Base-by-base conservation (phyloP, 2,888 invertebrate genomes). In the Apomyelois bistriatella region DNA sequence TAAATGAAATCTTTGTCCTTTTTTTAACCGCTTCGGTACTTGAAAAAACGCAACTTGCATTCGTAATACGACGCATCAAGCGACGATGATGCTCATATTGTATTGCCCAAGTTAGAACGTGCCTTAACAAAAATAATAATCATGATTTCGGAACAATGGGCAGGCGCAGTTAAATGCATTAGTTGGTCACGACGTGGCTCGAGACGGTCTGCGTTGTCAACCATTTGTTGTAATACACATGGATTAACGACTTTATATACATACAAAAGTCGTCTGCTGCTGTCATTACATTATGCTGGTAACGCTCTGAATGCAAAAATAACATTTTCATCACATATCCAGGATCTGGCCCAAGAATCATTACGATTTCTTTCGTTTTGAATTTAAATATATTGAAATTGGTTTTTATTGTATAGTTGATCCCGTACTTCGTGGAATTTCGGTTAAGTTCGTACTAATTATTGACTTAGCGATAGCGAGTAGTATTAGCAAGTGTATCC, bases 191-290 rank as follows among this genome's bases (percentile, higher is more conserved):
- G 37, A 37, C 48, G 46, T 10, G 46, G 10, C 32, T 12, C 43
- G 7, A 17, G n/a, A 13, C 38, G 15, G 38, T 15, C 38, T 15
- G n/a, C 38, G 32, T 46, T 46, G 46, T 32, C 46, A 46, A 32
- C 46, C 43, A 32, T 46, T 46, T 46, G 46, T 35, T 35, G 32
- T 32, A 35, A 46, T 46, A 32, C 32, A 32, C 32, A 46, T 16
- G 32, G 46, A 35, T 46, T 46, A 46, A 46, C 46, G 16, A 32
- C 15, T 9, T 16, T 40, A 40, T 10, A 38, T 38, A 38, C 37
- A 40, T 32, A 46, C 46, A 15, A 46, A 32, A 15, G 15, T 63
- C 59, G 46, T 63, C 59, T 60, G 51, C 52, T 57, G 52, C 50
- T 15, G 46, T 32, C 46, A 10, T 46, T 46, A 13, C n/a, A n/a